A percentile compares a stretch with the other conserved stretches of the same genome.
Evolutionary conservation across 1,140 invertebrate species (phyloP).

Genomic region (Grapholita molesta): DNA sequence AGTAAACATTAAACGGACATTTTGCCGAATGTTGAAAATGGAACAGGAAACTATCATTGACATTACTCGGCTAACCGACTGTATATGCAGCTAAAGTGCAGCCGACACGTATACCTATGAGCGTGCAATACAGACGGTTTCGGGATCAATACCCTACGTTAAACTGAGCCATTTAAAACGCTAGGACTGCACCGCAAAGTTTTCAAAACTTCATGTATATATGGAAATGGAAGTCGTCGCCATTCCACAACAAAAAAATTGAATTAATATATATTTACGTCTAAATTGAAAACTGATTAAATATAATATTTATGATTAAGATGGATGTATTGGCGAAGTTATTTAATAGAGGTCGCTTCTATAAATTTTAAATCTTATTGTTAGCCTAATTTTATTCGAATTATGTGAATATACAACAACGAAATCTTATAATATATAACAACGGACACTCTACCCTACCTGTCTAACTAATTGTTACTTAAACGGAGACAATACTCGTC

Average conservation of each 20-base stretch:
- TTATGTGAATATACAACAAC: too few relatives aligned
- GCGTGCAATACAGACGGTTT: conserved; percentile 2
- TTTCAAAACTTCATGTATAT: not conserved
- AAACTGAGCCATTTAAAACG: not conserved
- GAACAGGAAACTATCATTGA: not conserved
- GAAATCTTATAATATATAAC: too few relatives aligned
- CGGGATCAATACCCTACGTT: conserved; percentile 7
- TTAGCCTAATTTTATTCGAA: not conserved
- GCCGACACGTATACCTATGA: not conserved
- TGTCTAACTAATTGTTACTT: too few relatives aligned
- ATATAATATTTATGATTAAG: not conserved
- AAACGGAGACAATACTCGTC: not conserved
- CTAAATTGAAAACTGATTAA: too few relatives aligned
- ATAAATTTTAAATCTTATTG: not conserved
- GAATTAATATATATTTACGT: too few relatives aligned
- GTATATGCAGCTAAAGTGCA: not conserved
- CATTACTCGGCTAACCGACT: not conserved
- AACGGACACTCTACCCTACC: too few relatives aligned
- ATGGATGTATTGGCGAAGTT: too few relatives aligned
- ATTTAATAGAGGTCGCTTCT: not conserved
- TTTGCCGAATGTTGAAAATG: not conserved
- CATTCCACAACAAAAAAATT: too few relatives aligned
- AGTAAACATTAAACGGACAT: not conserved
- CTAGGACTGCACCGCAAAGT: not conserved
- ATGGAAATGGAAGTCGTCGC: not conserved